These are phyloP conservation scores for Asteroscopus sphinx DNA, from an alignment of 2,888 invertebrate species.

Conservation along the genomic window DNA sequence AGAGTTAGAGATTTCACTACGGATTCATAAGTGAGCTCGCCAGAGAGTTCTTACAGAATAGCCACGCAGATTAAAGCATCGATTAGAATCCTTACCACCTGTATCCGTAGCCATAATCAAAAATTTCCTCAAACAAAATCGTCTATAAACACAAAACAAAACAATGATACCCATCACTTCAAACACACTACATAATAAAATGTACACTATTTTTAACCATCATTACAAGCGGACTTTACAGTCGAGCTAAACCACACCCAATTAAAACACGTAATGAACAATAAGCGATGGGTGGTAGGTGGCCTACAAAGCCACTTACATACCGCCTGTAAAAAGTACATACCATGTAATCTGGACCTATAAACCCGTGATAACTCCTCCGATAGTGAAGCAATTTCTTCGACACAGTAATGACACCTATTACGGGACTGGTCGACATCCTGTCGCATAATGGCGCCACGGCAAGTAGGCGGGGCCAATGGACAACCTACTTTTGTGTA, in stretches of 20 bases:
- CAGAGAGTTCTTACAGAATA: too few species aligned
- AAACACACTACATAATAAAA: slow-evolving; percentile 27
- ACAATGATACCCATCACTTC: neutral
- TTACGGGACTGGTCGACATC: slow-evolving; percentile 80
- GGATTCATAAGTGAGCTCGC: too few species aligned
- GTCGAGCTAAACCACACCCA: slow-evolving; percentile 54
- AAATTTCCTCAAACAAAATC: too few species aligned
- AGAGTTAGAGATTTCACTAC: too few species aligned
- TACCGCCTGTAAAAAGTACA: slow-evolving; percentile 60
- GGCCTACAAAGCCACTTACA: slow-evolving; percentile 67
- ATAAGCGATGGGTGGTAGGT: slow-evolving; percentile 63
- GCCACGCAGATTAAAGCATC: too few species aligned
- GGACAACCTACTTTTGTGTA: slow-evolving; percentile 79
- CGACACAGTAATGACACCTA: slow-evolving; percentile 89
- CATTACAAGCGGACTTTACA: slow-evolving; percentile 40
- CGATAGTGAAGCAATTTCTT: slow-evolving; percentile 89
- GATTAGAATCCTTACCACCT: too few species aligned
- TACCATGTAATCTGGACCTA: slow-evolving; percentile 87
- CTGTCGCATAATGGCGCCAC: slow-evolving; percentile 82
- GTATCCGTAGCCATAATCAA: too few species aligned
- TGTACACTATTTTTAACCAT: slow-evolving; percentile 37
- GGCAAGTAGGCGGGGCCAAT: slow-evolving; percentile 63
- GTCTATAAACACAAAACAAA: neutral
- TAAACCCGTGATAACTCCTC: slow-evolving; percentile 86
- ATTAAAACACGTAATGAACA: slow-evolving; percentile 71